A percentile compares a stretch with the other conserved stretches of the same genome.
Evolutionary conservation across 2,113 vertebrate species (phyloP).

Genomic region (Centrocercus urophasianus): DNA sequence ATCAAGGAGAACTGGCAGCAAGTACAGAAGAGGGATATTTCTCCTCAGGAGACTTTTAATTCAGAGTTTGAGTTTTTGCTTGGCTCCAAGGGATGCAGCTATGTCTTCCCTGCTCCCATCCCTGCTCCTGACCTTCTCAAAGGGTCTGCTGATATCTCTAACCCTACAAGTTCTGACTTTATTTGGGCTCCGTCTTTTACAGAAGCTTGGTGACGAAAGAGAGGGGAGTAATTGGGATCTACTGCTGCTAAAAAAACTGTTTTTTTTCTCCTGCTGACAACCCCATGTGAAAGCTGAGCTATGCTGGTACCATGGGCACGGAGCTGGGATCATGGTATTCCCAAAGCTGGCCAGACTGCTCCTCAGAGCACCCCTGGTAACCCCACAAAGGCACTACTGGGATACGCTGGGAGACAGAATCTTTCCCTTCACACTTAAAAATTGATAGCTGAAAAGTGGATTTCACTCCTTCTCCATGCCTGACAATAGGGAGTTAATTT

Average conservation of each 20-base stretch:
- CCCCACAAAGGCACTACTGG: background rate
- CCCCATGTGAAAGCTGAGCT: background rate
- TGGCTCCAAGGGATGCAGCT: background rate
- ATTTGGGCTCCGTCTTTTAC: background rate
- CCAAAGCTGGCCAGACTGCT: background rate
- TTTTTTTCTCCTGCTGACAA: background rate
- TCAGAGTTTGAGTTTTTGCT: background rate
- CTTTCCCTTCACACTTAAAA: background rate
- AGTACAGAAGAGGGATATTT: background rate
- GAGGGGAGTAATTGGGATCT: background rate
- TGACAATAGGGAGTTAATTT: constrained; percentile 4
- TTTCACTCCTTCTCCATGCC: background rate
- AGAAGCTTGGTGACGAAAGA: background rate
- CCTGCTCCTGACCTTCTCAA: background rate
- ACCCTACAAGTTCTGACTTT: background rate
- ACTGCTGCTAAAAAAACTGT: background rate
- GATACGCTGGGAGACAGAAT: background rate
- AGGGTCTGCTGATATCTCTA: background rate
- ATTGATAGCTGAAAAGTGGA: background rate
- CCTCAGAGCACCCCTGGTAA: background rate
- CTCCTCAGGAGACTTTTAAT: background rate
- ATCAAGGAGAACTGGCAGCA: constrained; percentile 13
- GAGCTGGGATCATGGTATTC: background rate
- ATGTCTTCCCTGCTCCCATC: background rate
- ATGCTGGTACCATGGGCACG: fast-evolving